These are phyloP conservation scores for Phylloscopus trochilus DNA, from an alignment of 2,113 vertebrate genomes.

Conservation along the genomic window DNA sequence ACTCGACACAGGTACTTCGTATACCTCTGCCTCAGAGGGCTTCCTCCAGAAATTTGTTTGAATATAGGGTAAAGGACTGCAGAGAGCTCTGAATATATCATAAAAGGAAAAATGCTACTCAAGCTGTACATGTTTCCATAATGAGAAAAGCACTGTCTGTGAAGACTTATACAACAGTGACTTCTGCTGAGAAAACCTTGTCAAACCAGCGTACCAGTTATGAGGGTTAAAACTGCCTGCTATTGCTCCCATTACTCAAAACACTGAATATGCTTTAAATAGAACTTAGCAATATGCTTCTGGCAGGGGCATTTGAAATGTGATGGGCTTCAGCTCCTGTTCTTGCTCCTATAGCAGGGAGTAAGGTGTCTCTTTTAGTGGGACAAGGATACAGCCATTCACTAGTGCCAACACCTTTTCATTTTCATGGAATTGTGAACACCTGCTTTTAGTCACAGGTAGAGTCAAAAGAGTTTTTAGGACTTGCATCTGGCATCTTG, in stretches of 20 bases:
- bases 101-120: background rate
- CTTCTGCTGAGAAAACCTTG: conserved; percentile 21
- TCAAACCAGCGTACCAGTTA: background rate
- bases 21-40: background rate
- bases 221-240: background rate
- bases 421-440: background rate
- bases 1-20: background rate
- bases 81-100: background rate
- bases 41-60: background rate
- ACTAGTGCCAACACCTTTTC: background rate
- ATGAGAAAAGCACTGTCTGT: background rate
- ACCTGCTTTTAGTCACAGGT: background rate
- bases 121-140: background rate
- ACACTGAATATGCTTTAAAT: background rate
- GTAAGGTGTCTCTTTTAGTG: background rate
- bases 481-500: background rate
- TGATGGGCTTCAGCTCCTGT: background rate
- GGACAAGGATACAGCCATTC: background rate
- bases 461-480: background rate
- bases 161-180: conserved; percentile 37
- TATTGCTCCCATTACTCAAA: background rate
- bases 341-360: background rate
- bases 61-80: background rate
- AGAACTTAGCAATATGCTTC: background rate
- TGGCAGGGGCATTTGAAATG: background rate